Percentiles rank a stretch among this genome's conserved stretches.
Conservation (phyloP, 2,113 vertebrate species). For the Platycercus adscitus region DNA sequence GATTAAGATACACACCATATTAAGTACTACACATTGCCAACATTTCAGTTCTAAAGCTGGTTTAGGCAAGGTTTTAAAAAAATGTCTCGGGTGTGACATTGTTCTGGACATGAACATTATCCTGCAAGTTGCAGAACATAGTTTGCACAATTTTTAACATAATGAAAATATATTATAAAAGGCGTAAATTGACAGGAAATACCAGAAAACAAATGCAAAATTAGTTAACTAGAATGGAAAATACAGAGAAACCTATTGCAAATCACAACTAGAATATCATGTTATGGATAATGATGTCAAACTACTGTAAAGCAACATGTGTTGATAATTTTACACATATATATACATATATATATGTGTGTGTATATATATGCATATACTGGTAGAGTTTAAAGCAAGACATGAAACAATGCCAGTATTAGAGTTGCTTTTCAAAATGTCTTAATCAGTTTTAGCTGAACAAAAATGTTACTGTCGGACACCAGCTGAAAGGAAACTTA, state of each 20-base stretch:
- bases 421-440: neutral
- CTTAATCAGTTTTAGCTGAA: neutral
- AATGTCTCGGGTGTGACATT: neutral
- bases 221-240: neutral
- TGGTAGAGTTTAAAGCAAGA: neutral
- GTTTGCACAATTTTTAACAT: neutral
- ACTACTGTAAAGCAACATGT: neutral
- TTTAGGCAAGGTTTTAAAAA: neutral
- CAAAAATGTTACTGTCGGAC: neutral
- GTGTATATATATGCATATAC: neutral
- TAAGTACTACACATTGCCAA: neutral
- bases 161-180: neutral
- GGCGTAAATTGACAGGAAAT: neutral
- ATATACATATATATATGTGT: neutral
- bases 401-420: neutral
- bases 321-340: neutral
- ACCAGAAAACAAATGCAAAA: neutral
- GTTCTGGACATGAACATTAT: neutral
- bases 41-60: neutral
- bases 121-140: neutral
- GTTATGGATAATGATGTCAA: neutral
- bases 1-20: accelerated
- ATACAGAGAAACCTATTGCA: neutral
- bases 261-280: neutral
- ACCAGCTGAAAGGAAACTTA: neutral